phyloP scores from a whole-genome alignment of 2,888 invertebrate species.

The Athalia cordata region DNA sequence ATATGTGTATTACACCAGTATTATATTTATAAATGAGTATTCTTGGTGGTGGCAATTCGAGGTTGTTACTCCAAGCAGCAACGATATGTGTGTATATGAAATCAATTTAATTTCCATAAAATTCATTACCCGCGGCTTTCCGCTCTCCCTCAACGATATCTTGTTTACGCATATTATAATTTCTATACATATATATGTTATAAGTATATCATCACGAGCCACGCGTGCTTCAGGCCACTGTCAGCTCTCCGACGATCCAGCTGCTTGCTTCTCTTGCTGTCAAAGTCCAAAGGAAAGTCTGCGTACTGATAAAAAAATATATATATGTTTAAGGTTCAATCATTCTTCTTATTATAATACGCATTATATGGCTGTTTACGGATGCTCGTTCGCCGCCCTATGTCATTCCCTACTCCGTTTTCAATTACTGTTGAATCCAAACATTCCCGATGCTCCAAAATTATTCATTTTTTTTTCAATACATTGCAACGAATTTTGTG shows the following conservation, averaged over 20 bases:
- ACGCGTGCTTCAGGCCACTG: constrained; percentile 4
- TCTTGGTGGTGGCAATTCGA: neutral
- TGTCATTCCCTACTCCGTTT: too few species aligned
- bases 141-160: constrained; percentile 50
- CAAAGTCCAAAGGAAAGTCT: constrained; percentile 57
- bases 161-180: constrained; percentile 54
- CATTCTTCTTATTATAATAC: constrained; percentile 10
- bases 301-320: constrained; percentile 33
- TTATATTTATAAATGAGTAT: too few species aligned
- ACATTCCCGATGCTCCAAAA: too few species aligned
- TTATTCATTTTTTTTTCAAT: too few species aligned
- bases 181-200: constrained; percentile 13
- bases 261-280: constrained; percentile 43
- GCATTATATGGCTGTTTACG: neutral
- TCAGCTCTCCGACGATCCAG: neutral
- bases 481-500: neutral
- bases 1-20: too few species aligned
- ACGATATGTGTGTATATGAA: neutral
- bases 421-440: too few species aligned
- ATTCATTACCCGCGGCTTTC: constrained; percentile 31
- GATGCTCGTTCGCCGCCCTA: neutral
- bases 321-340: constrained; percentile 29
- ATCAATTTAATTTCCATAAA: constrained; percentile 27
- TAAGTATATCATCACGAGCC: constrained; percentile 18
- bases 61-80: constrained; percentile 18